Evolutionary conservation across 1,140 invertebrate genomes (phyloP), one percentile per base, ranked within the genome.

Genomic region (Aphelinus certus): DNA sequence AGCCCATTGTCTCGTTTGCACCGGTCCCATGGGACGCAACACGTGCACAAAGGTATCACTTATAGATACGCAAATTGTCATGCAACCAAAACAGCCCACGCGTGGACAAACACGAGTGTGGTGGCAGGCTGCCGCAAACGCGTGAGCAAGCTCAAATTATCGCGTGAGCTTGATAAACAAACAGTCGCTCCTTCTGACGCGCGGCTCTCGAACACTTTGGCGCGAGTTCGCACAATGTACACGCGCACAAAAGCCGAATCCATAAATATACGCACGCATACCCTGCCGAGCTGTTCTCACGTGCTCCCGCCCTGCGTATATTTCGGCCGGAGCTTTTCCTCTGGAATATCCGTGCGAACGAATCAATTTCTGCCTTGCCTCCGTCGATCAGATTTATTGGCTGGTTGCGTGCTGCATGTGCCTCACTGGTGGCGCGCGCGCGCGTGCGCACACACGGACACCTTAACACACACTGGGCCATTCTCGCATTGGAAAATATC

Each of bases 371-470:
- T 69, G 47, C 65, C 9, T 56, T 51, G 53, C 46, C 26, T 26
- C 58, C 66, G 66, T 73, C 69, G 76, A 76, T 78, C 65, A 78
- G 70, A 78, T 73, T 78, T 78, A 78, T 78, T 69, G 73, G 53
- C 43, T 48, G 42, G 10, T 47, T 58, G 58, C 49, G 56, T 63
- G 60, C 49, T 70, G 58, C 68, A 62, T 42, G 58, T 61, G 42
- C 7, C 48, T 70, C 48, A n/a, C 47, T 26, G 56, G 26, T 57
- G 26, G 3, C 56, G 4, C 26, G 26, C 56, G 26, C 56, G 3
- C 56, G 56, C 10, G 10, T n/a, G 26, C 56, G 4, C 10, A 7
- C 26, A 26, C 26, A 26, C 26, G 26, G 26, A 26, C 26, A 26
- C 26, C 0, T 26, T 26, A 26, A 26, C 26, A 26, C 26, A 26